phyloP scores from a whole-genome alignment of 2,113 vertebrate species.

The Bujurquina vittata region DNA sequence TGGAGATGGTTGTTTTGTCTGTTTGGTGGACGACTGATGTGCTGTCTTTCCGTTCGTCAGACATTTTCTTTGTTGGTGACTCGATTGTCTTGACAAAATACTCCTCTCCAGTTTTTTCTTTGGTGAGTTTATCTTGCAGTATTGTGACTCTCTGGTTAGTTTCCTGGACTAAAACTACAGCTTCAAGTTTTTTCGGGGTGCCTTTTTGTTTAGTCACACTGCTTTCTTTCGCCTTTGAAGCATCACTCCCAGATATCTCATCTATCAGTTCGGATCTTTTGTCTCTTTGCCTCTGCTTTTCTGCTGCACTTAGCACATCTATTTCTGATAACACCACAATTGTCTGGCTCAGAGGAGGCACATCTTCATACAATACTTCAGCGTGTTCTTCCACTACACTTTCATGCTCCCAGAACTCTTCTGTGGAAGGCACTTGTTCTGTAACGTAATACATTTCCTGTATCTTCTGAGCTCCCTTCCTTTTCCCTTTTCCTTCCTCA shows the following conservation, averaged over 20 bases:
- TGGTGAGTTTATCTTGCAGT: background rate
- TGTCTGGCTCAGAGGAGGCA: background rate
- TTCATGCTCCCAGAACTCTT: conserved; percentile 34
- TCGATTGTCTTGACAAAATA: conserved; percentile 8
- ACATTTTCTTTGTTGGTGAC: background rate
- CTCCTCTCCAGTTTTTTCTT: background rate
- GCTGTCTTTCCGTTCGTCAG: conserved; percentile 46
- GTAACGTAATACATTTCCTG: conserved; percentile 28
- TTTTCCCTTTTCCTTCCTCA: conserved; percentile 22
- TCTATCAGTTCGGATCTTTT: conserved; percentile 27
- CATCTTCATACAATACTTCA: conserved; percentile 12
- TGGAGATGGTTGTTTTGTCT: background rate
- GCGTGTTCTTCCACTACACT: background rate
- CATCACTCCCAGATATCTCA: conserved; percentile 58
- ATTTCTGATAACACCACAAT: background rate
- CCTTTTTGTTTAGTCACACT: conserved; percentile 4
- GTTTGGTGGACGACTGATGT: background rate
- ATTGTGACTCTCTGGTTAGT: background rate
- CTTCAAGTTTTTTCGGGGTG: background rate
- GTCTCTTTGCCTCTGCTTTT: background rate
- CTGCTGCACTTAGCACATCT: background rate
- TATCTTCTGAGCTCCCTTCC: conserved; percentile 32
- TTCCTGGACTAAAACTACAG: background rate
- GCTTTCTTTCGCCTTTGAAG: conserved; percentile 29
- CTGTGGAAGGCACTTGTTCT: conserved; percentile 21